Base-by-base conservation (phyloP, 2,797 vertebrate species). In the Antrozous pallidus region DNA sequence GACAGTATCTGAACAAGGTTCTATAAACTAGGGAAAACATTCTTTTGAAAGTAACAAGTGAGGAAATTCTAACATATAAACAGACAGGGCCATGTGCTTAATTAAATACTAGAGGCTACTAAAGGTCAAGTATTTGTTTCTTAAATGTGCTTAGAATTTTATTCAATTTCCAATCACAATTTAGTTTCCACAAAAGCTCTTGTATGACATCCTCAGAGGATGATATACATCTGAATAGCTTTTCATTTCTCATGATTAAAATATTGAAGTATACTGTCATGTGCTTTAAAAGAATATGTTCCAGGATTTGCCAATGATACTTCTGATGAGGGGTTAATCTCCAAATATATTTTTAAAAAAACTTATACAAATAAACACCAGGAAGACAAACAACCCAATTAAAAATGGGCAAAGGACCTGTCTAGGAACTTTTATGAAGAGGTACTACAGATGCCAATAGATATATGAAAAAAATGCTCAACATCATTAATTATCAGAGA, bases 171-270 rank as follows among this genome's bases (percentile, higher is more conserved):
- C 18, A 85, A 75, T 67, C 61, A 73, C 14, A 94, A 71, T 42
- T 92, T 54, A 36, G 10, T 42, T 91, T 80, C 22, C 63, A 78
- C 75, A 90, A 86, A 91, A 90, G 16, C 38, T 88, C 90, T 65
- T 38, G 12, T 33, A 38, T 10, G 22, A 87, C 42, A 81, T 31
- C 42, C 24, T 96, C 24, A 58, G 14, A 94, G 40, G 77, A 86
- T 71, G 22, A 2, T 87, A 20, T 36, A 40, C 16, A 3, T 82
- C 38, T 67, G 26, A 71, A 74, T 13, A 86, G 26, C 42, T 94
- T 63, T 82, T 79, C 73, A 77, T 56, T 89, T 84, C 86, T 71
- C 17, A 69, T 79, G 22, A 74, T 90, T 92, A 95, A 91, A 90
- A 82, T 70, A 78, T 11, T 58, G 24, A 65, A 80, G n/a, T 7